Conservation (phyloP, 2,888 invertebrate genomes). For the Steinernema scapterisci region DNA sequence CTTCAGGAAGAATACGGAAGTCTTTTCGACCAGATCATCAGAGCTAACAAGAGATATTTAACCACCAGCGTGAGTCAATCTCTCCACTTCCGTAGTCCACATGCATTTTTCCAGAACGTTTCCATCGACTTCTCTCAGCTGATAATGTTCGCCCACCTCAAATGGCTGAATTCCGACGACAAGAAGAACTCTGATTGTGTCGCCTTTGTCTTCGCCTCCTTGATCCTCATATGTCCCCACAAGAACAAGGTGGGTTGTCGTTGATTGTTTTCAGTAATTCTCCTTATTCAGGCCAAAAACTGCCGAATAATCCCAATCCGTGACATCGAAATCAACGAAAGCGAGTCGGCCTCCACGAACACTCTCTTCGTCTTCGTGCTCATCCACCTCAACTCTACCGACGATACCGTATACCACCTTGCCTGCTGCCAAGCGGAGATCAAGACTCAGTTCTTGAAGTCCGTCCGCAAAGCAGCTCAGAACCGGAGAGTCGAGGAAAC, state of each 20-base stretch:
- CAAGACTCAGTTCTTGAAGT: slow-evolving; percentile 38
- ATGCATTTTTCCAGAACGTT: not conserved
- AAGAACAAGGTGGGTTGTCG: slow-evolving; percentile 2
- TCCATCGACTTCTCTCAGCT: slow-evolving; percentile 31
- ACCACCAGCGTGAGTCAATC: slow-evolving; percentile 28
- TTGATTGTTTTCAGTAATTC: not conserved
- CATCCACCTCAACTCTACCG: not conserved
- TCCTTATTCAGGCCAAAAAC: not conserved
- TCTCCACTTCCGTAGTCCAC: not conserved
- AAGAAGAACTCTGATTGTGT: slow-evolving; percentile 36
- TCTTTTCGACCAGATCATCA: slow-evolving; percentile 35
- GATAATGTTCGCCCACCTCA: slow-evolving; percentile 41
- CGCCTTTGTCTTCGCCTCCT: slow-evolving; percentile 38
- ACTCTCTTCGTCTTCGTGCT: slow-evolving; percentile 27
- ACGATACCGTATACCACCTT: slow-evolving; percentile 35
- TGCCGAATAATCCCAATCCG: slow-evolving; percentile 38
- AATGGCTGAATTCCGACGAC: slow-evolving; percentile 33
- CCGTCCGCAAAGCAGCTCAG: slow-evolving; percentile 36
- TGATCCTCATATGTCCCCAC: slow-evolving; percentile 33
- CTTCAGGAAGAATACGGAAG: slow-evolving; percentile 57
- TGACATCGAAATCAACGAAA: slow-evolving; percentile 38
- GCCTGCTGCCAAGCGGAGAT: slow-evolving; percentile 40
- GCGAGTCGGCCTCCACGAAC: not conserved
- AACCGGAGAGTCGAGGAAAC: not conserved
- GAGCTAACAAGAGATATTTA: slow-evolving; percentile 9